Evolutionary conservation across 2,113 vertebrate species (phyloP), one percentile per base, ranked within the genome.

Genomic region (Phrynosoma blainvillii): DNA sequence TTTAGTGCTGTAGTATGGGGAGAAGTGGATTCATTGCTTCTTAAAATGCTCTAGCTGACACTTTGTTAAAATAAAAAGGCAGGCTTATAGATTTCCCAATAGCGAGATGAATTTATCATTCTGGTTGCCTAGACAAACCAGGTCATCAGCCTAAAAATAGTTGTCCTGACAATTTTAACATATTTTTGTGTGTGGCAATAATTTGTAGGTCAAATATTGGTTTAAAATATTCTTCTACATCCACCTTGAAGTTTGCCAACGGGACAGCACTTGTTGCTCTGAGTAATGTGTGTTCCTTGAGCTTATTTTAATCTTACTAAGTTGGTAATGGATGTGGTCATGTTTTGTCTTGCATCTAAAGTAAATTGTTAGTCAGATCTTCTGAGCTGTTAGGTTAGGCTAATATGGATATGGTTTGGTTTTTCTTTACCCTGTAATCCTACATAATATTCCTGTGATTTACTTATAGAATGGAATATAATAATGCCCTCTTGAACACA

Each of bases 301-400:
- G 82, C 89, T 90, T 91, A 89, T 91, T 94, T 89, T 93, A 93
- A 93, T 94, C 95, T 95, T 91, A 93, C 90, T 82, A 54, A 77
- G 75, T 84, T 86, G 47, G 80, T 91, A 94, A 88, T 92, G 70
- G 88, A 66, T 30, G 84, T 91, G 85, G 88, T 95, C 95, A 89
- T 95, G 94, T 96, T 96, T 92, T 92, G 92, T 94, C 93, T 94
- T 95, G 93, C 42, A 79, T 84, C 91, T 87, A 78, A 90, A 88
- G 86, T 92, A 92, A 94, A 94, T 93, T 85, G 71, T 92, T 95
- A 62, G 21, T 91, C 94, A 93, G 82, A 90, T 54, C 82, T 89
- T 79, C 86, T 88, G 89, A 87, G 52, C 85, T 66, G 56, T 93
- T 92, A 95, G 92, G 95, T 92, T 89, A 82, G 90, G 86, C 84